Base-by-base conservation (phyloP, 2,797 vertebrate genomes). In the Rhynchonycteris naso region DNA sequence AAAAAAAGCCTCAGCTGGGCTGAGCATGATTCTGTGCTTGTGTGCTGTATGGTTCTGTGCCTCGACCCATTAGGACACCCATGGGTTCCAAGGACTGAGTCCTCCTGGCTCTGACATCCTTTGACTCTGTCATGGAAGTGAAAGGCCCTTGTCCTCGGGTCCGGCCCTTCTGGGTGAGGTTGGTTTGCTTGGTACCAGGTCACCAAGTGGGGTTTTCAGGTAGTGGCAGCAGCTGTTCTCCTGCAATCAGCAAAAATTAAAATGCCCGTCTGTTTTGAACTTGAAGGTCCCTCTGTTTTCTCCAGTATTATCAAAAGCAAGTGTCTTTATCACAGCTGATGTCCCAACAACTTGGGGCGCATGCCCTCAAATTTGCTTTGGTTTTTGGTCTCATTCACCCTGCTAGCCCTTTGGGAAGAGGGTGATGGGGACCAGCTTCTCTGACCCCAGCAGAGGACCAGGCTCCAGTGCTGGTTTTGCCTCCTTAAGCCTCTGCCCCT, bases 181-280 rank as follows among this genome's bases (percentile, higher is more conserved):
- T 4, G 18, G 11, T 65, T 38, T 93, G 81, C 74, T 91, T 38
- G 65, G 59, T 90, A 47, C 88, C 80, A 69, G 88, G 50, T 95
- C 92, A 63, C 47, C 85, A 83, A 81, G 79, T 22, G 65, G 74
- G 71, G 61, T 69, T 95, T 91, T 76, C 93, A 86, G 74, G 59
- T 33, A 47, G n/a, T 76, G 86, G 33, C 30, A 38, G 74, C 0
- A 6, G 80, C 76, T 91, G 33, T n/a, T 88, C 35, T 87, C 52
- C 59, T 28, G 4, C 30, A 14, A 6, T 86, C 50, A 72, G 63
- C 58, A 65, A 66, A 61, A 81, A 38, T 90, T 28, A 26, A 75
- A 82, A 83, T 22, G 38, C 21, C 56, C 5, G 11, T 43, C 59
- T 19, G 22, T 66, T 95, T 35, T 24, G 56, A 80, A 43, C 43